phyloP scores from a whole-genome alignment of 2,797 vertebrate genomes.

The Lophotriccus pileatus region DNA sequence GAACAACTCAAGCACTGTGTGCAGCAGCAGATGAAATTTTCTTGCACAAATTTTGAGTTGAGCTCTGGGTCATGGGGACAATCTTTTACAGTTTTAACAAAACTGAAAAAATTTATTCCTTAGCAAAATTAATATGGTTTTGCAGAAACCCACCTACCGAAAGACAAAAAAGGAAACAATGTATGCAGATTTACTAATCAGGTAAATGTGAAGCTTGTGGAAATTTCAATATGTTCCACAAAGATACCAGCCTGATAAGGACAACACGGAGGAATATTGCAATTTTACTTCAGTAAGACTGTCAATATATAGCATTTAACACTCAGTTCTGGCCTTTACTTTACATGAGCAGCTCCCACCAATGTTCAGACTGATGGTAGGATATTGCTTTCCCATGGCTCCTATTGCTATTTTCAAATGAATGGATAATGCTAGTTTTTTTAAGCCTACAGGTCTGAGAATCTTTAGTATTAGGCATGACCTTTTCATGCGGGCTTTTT shows the following conservation, averaged over 20 bases:
- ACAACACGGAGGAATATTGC: not conserved
- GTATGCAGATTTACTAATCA: not conserved
- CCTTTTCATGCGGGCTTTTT: not conserved
- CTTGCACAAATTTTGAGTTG: constrained; percentile 81
- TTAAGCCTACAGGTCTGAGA: not conserved
- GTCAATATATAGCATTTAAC: not conserved
- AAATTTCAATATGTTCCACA: not conserved
- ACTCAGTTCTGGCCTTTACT: not conserved
- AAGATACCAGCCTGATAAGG: not conserved
- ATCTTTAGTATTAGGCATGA: not conserved
- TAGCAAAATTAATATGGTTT: constrained; percentile 81
- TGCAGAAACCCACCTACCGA: constrained; percentile 81
- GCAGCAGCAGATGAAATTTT: constrained; percentile 80
- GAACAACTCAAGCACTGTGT: constrained; percentile 79
- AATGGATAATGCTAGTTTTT: not conserved
- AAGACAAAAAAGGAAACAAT: not conserved
- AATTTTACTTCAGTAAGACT: not conserved
- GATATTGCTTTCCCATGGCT: not conserved
- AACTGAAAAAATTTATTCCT: constrained; percentile 77
- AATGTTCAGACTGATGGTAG: not conserved
- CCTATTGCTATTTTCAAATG: not conserved
- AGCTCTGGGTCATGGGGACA: constrained; percentile 81
- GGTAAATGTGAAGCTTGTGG: not conserved
- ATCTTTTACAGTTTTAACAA: constrained; percentile 75
- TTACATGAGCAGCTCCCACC: not conserved